Evolutionary conservation across 2,797 vertebrate species (phyloP), one percentile per base, ranked within the genome.

Genomic region (Poecilia picta): DNA sequence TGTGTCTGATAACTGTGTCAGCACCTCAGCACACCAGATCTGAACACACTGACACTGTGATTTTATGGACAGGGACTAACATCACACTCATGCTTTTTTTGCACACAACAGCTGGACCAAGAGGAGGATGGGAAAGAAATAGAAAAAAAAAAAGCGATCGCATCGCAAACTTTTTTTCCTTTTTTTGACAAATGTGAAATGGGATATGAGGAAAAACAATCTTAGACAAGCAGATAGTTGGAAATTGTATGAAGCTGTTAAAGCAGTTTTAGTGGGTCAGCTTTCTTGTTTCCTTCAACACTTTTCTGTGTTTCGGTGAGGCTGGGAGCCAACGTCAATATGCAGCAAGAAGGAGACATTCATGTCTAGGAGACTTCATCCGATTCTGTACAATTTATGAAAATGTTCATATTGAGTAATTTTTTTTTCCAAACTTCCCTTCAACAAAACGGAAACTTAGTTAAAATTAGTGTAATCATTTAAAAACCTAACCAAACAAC

Each of bases 1-100:
- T 75, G 85, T 83, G 84, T 90, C 86, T 93, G 89, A 92, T 92
- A 91, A 89, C 84, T 83, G 88, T 91, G 91, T 92, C 91, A 88
- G 85, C 84, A 83, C 80, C 75, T 89, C 86, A 1, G 79, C 85
- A 88, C 83, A 83, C 81, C 82, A 83, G 84, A 89, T 88, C 77
- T 76, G 82, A 75, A 78, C 79, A 77, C 43, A 49, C 55, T 46
- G 78, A 75, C 82, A 73, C 55, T 20, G 36, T 33, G 78, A 68
- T 31, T 78, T 71, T 75, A 82, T 4, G 79, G 77, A 87, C 78
- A 49, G 73, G 66, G 77, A 78, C 33, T 33, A 76, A 45, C 15
- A 68, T 75, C 74, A 41, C 64, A 49, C 88, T 81, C 77, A 62
- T n/a, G 82, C 62, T 36, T 79, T 33, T 43, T 76, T 74, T 75